Percentiles rank a stretch among this genome's conserved stretches.
Evolutionary conservation across 2,113 vertebrate genomes (phyloP).

Genomic region (Kryptolebias marmoratus): DNA sequence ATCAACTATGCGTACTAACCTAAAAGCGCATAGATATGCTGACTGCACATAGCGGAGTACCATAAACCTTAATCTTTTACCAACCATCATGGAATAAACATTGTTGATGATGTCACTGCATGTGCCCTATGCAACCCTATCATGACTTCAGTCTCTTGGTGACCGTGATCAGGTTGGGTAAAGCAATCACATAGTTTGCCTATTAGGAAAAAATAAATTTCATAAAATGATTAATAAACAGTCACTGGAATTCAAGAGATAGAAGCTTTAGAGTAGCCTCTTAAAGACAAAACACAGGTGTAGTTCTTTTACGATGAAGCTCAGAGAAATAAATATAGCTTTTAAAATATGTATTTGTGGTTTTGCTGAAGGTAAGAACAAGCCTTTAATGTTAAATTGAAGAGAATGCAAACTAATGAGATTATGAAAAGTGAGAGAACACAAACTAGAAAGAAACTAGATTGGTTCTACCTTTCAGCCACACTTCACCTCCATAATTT

Average conservation of each 20-base stretch:
- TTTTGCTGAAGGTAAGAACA: constrained; percentile 48
- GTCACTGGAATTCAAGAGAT: constrained; percentile 18
- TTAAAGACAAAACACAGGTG: constrained; percentile 12
- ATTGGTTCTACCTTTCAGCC: constrained; percentile 31
- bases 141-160: neutral
- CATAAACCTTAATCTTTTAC: no score
- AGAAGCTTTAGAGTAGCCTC: neutral
- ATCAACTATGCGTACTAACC: no score
- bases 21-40: no score
- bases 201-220: constrained; percentile 12
- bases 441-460: constrained; percentile 16
- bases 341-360: constrained; percentile 14
- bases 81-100: no score
- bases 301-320: constrained; percentile 2
- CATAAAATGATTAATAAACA: constrained; percentile 21
- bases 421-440: constrained; percentile 28
- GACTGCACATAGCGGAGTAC: no score
- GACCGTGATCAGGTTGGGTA: constrained; percentile 13
- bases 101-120: no score
- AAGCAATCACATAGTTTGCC: constrained; percentile 11
- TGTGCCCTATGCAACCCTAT: no score
- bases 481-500: constrained; percentile 51
- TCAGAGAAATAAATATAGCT: neutral
- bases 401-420: constrained; percentile 21
- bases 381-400: constrained; percentile 32